Percentiles rank a stretch among this genome's conserved stretches.
These are phyloP conservation scores for Lerema accius DNA, from an alignment of 1,140 invertebrate genomes.

Conservation along the genomic window DNA sequence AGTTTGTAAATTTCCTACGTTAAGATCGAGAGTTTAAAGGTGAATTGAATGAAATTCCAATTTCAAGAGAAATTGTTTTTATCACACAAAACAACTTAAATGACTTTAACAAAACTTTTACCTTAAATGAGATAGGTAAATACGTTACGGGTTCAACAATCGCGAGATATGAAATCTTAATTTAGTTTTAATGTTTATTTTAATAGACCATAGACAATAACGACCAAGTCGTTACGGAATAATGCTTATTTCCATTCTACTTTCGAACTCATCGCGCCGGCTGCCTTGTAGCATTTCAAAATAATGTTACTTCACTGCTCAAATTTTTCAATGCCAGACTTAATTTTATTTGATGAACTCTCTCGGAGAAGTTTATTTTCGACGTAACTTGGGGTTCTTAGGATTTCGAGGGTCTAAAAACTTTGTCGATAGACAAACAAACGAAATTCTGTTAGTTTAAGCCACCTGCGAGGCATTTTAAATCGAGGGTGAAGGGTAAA, in stretches of 20 bases:
- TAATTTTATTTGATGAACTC: slow-evolving; percentile 32
- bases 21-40: not conserved
- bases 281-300: slow-evolving; percentile 6
- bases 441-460: slow-evolving; percentile 40
- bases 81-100: not conserved
- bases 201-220: slow-evolving; percentile 25
- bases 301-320: slow-evolving; percentile 11
- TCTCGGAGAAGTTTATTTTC: slow-evolving; percentile 17
- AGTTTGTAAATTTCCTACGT: not conserved
- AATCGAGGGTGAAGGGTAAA: slow-evolving; percentile 1
- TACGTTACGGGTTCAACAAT: slow-evolving; percentile 4
- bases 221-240: slow-evolving; percentile 33
- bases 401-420: slow-evolving; percentile 16
- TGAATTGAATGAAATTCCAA: not conserved
- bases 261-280: slow-evolving; percentile 23
- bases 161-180: slow-evolving; percentile 15
- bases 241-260: slow-evolving; percentile 27
- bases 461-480: slow-evolving; percentile 42
- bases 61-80: not conserved
- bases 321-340: slow-evolving; percentile 17
- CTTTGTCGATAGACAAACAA: slow-evolving; percentile 14
- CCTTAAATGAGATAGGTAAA: slow-evolving; percentile 1
- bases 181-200: slow-evolving; percentile 28
- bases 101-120: slow-evolving; percentile 7
- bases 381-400: slow-evolving; percentile 10